A percentile compares a stretch with the other conserved stretches of the same genome.
phyloP scores from a whole-genome alignment of 2,797 vertebrate species.

The Xiphorhynchus erythropygius region DNA sequence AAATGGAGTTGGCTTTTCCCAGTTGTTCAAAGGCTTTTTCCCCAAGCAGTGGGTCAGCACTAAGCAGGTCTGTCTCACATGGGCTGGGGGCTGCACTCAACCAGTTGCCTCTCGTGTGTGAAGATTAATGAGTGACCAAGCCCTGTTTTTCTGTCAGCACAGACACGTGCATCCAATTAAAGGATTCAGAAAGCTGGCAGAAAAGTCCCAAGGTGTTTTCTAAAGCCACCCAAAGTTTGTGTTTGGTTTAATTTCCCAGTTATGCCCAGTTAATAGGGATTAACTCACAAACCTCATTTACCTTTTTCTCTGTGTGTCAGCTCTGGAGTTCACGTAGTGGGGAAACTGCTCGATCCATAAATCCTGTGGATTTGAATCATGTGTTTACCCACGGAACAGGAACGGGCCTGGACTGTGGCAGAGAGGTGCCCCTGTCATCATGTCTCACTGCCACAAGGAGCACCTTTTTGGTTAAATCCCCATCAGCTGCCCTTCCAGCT shows the following conservation, averaged over 20 bases:
- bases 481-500: neutral
- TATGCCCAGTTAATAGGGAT: constrained; percentile 64
- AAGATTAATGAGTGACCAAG: constrained; percentile 28
- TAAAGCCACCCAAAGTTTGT: constrained; percentile 55
- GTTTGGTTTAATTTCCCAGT: constrained; percentile 55
- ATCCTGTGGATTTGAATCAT: neutral
- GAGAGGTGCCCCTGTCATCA: neutral
- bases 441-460: neutral
- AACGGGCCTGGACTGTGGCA: neutral
- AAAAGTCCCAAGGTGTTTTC: neutral
- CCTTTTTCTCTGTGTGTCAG: neutral
- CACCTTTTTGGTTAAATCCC: neutral
- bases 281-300: constrained; percentile 52
- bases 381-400: neutral
- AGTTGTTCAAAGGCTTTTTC: neutral
- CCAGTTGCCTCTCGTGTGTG: neutral
- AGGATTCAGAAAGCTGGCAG: neutral
- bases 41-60: neutral
- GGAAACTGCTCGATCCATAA: neutral
- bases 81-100: neutral
- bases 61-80: neutral
- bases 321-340: neutral
- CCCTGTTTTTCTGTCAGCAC: neutral
- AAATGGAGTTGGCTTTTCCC: neutral
- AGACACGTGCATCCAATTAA: constrained; percentile 33